Evolutionary conservation across 1,140 invertebrate genomes (phyloP).

Genomic region (Rhagoletis pomonella): DNA sequence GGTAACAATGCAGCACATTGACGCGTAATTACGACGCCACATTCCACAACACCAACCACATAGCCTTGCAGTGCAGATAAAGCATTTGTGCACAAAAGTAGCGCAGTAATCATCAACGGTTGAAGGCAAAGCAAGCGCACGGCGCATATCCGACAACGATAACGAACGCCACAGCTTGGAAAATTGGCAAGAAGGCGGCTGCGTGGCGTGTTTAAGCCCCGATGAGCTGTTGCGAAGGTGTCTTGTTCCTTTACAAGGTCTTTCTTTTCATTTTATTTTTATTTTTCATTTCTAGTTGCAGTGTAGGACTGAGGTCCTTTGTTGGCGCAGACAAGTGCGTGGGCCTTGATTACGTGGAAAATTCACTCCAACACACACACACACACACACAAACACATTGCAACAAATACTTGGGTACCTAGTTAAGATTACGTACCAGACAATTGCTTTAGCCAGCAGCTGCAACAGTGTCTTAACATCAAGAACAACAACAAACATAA

Average conservation of each 20-base stretch:
- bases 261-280: not conserved
- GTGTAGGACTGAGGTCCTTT: not conserved
- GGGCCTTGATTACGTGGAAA: slow-evolving; percentile 46
- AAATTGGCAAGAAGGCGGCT: not conserved
- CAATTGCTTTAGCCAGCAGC: slow-evolving; percentile 31
- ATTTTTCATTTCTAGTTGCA: not conserved
- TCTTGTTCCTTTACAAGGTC: slow-evolving; percentile 2
- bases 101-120: not conserved
- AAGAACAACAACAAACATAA: not conserved
- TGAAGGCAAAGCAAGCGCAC: not conserved
- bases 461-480: not conserved
- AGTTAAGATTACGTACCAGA: slow-evolving; percentile 1
- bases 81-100: too few relatives aligned
- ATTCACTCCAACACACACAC: not conserved
- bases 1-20: too few relatives aligned
- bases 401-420: not conserved
- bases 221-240: slow-evolving; percentile 15
- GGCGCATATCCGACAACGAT: slow-evolving; percentile 9
- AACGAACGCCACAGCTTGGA: not conserved
- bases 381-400: not conserved
- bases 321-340: slow-evolving; percentile 49
- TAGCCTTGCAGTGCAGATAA: too few relatives aligned
- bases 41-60: too few relatives aligned
- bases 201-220: slow-evolving; percentile 2
- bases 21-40: too few relatives aligned